Evolutionary conservation across 2,113 vertebrate species (phyloP).

Genomic region (Embiotoca jacksoni): DNA sequence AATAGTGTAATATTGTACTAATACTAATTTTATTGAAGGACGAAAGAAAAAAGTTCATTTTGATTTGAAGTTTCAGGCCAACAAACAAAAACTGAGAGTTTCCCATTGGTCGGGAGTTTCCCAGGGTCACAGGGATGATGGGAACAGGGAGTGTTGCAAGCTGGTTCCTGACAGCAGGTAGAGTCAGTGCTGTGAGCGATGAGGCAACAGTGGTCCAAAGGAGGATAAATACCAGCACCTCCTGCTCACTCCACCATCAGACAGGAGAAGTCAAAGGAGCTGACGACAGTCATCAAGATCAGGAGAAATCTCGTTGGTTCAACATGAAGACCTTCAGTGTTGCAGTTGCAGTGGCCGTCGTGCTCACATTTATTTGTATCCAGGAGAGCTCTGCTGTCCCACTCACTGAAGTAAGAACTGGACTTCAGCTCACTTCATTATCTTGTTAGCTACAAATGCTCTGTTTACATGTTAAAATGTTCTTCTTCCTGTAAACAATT

Average conservation of each 20-base stretch:
- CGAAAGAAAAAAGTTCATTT: too few relatives aligned
- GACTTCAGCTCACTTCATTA: not conserved
- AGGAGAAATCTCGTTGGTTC: not conserved
- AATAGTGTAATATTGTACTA: too few relatives aligned
- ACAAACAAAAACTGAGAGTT: too few relatives aligned
- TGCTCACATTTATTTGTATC: constrained; percentile 55
- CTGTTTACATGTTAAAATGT: not conserved
- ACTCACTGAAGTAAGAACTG: constrained; percentile 59
- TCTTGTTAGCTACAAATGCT: too few relatives aligned
- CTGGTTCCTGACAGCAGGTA: too few relatives aligned
- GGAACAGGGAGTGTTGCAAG: too few relatives aligned
- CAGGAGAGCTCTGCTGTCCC: constrained; percentile 52
- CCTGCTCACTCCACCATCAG: constrained; percentile 2
- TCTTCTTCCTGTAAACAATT: not conserved
- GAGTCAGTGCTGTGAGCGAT: not conserved
- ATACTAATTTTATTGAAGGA: too few relatives aligned
- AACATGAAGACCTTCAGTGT: constrained; percentile 52
- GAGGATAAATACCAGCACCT: constrained; percentile 15
- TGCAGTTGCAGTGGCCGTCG: constrained; percentile 47
- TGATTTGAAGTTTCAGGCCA: too few relatives aligned
- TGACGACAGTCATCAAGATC: constrained; percentile 1
- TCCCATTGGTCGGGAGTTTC: too few relatives aligned
- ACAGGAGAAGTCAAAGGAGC: not conserved
- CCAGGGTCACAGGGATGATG: not conserved
- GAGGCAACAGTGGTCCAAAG: not conserved